phyloP scores from a whole-genome alignment of 2,888 invertebrate genomes.

The Galerucella calmariensis region DNA sequence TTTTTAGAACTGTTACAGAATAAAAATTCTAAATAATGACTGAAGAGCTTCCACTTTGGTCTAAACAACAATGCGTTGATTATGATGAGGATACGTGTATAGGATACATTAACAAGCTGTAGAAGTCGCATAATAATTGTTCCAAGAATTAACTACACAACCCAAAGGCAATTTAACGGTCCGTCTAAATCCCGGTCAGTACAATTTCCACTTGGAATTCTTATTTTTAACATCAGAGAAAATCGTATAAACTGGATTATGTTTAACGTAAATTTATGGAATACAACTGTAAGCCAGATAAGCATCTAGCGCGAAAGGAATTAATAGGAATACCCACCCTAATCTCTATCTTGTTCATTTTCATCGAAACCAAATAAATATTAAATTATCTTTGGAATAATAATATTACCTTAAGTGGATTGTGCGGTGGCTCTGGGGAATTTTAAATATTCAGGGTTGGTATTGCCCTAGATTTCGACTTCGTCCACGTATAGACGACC shows the following conservation, averaged over 20 bases:
- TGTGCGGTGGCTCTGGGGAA: conserved; percentile 42
- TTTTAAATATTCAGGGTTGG: conserved; percentile 41
- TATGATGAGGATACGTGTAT: too few species aligned
- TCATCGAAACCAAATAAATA: conserved; percentile 54
- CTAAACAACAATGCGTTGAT: too few species aligned
- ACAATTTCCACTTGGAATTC: conserved; percentile 50
- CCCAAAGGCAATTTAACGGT: conserved; percentile 48
- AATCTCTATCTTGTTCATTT: conserved; percentile 44
- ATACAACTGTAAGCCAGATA: conserved; percentile 55
- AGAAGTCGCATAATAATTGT: conserved; percentile 25
- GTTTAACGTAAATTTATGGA: conserved; percentile 58
- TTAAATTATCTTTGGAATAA: conserved; percentile 46
- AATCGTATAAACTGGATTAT: conserved; percentile 48
- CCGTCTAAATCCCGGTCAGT: conserved; percentile 19
- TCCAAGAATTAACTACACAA: conserved; percentile 47
- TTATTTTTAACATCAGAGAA: conserved; percentile 51
- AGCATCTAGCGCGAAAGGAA: conserved; percentile 43
- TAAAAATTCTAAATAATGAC: too few species aligned
- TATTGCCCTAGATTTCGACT: conserved; percentile 31
- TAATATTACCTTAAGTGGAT: conserved; percentile 46
- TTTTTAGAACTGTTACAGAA: too few species aligned
- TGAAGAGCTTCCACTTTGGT: too few species aligned
- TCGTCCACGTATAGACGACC: conserved; percentile 16
- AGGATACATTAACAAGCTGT: neutral
- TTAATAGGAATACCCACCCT: conserved; percentile 23